Conservation (phyloP, 1,140 invertebrate genomes). For the Ceratoteleas bidentatus region DNA sequence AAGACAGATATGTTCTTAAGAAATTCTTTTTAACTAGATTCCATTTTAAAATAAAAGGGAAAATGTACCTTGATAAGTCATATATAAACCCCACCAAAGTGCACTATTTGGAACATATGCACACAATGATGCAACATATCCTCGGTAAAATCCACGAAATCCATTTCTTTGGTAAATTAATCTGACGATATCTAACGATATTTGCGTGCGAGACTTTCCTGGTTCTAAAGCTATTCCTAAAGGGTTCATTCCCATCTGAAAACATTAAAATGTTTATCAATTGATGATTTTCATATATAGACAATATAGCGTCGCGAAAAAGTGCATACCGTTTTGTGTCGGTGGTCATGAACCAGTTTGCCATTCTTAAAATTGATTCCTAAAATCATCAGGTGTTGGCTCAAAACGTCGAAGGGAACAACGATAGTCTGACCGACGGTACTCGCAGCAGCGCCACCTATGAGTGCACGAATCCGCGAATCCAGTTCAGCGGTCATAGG, state of each 20-base stretch:
- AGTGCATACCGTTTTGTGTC: slow-evolving; percentile 40
- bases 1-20: no score
- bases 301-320: no score
- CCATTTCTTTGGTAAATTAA: slow-evolving; percentile 91
- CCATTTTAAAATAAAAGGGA: neutral
- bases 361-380: slow-evolving; percentile 85
- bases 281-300: neutral
- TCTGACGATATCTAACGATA: slow-evolving; percentile 86
- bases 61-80: slow-evolving; percentile 92
- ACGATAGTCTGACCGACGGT: slow-evolving; percentile 97
- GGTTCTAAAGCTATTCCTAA: slow-evolving; percentile 85
- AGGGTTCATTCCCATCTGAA: slow-evolving; percentile 85
- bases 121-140: slow-evolving; percentile 94
- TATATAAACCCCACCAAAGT: slow-evolving; percentile 98
- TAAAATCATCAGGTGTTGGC: slow-evolving; percentile 98
- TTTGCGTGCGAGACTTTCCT: slow-evolving; percentile 84
- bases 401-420: slow-evolving; percentile 97
- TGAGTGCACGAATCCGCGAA: slow-evolving; percentile 85
- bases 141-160: slow-evolving; percentile 93
- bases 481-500: slow-evolving; percentile 80
- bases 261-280: slow-evolving; percentile 62
- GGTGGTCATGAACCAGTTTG: slow-evolving; percentile 74
- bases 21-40: no score
- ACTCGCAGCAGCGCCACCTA: slow-evolving; percentile 94
- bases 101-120: slow-evolving; percentile 98